Evolutionary conservation across 2,113 vertebrate species (phyloP).

Genomic region (Atrichornis clamosus): DNA sequence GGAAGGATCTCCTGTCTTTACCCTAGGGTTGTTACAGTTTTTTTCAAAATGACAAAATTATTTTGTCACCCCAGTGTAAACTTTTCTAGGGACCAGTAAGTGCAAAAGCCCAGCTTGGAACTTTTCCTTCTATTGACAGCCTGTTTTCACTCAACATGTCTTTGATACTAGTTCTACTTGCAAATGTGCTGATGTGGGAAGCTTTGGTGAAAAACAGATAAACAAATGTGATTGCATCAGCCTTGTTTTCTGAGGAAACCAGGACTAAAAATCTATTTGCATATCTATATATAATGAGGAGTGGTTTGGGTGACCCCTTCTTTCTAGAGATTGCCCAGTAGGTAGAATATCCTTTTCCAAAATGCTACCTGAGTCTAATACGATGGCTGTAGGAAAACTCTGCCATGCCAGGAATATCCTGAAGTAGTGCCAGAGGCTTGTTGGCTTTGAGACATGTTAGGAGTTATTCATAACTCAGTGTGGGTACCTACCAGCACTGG

Average conservation of each 20-base stretch:
- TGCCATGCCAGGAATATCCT: slow-evolving; percentile 21
- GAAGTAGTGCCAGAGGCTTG: slow-evolving; percentile 35
- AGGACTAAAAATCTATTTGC: background rate
- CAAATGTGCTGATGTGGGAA: background rate
- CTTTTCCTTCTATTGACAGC: background rate
- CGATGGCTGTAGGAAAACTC: background rate
- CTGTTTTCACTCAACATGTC: background rate
- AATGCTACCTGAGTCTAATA: background rate
- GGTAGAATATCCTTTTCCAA: background rate
- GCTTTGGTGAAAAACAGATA: slow-evolving; percentile 12
- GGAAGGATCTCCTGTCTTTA: background rate
- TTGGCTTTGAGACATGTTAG: slow-evolving; percentile 32
- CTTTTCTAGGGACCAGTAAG: background rate
- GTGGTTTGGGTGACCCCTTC: background rate
- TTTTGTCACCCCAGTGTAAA: background rate
- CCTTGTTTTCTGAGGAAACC: background rate
- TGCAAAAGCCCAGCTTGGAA: background rate
- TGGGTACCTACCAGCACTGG: slow-evolving; percentile 48
- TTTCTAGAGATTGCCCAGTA: background rate
- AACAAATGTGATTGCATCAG: background rate
- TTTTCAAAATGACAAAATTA: background rate
- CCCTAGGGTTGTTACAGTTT: background rate
- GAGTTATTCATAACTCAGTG: slow-evolving; percentile 62
- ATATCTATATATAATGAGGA: background rate
- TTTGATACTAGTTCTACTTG: slow-evolving; percentile 17